Conservation (phyloP, 1,140 invertebrate genomes). For the Coptotermes formosanus region DNA sequence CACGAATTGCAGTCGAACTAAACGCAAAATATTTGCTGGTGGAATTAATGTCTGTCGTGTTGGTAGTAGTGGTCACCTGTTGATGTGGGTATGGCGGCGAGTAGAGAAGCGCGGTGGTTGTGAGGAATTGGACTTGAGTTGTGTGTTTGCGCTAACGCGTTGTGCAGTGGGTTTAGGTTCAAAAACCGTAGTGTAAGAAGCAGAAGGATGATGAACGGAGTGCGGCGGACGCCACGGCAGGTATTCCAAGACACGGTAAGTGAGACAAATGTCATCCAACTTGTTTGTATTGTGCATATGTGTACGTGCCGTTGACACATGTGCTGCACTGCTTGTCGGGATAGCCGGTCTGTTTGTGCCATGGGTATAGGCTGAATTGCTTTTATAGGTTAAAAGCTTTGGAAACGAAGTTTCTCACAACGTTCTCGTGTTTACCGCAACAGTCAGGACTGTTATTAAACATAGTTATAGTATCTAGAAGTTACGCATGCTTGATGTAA, state of each 20-base stretch:
- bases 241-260: neutral
- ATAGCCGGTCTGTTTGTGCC: neutral
- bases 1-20: too few relatives aligned
- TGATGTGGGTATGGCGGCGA: conserved; percentile 24
- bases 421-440: neutral
- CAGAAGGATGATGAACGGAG: conserved; percentile 7
- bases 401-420: neutral
- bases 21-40: neutral
- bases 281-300: neutral
- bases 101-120: conserved; percentile 7
- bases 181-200: neutral
- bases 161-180: neutral
- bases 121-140: neutral
- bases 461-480: too few relatives aligned
- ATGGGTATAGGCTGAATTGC: neutral
- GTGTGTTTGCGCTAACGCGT: conserved; percentile 3
- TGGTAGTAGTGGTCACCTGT: conserved; percentile 22
- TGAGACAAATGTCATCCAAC: neutral
- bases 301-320: neutral
- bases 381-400: neutral
- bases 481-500: too few relatives aligned
- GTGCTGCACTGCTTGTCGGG: neutral
- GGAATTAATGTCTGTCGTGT: neutral
- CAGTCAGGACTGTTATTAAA: neutral
- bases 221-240: neutral